These are phyloP conservation scores for Eristalinus aeneus DNA, from an alignment of 2,888 invertebrate species.

Conservation along the genomic window DNA sequence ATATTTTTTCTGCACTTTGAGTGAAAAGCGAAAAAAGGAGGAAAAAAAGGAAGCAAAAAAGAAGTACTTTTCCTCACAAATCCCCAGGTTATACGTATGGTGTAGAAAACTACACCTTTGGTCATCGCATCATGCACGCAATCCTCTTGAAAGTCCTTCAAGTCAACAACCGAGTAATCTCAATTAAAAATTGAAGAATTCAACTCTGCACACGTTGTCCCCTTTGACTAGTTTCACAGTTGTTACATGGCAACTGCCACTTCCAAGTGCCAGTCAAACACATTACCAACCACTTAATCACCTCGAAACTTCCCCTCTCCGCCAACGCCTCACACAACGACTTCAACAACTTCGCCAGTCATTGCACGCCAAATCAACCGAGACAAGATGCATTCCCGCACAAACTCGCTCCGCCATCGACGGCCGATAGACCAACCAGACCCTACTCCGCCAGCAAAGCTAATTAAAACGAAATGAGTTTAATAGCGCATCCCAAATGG, in stretches of 20 bases:
- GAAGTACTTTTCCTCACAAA: no score
- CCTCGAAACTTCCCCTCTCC: slow-evolving; percentile 4
- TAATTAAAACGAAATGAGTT: slow-evolving; percentile 69
- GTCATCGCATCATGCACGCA: no score
- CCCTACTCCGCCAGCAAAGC: slow-evolving; percentile 34
- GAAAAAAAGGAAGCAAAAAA: no score
- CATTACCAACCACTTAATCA: neutral
- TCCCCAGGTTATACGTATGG: no score
- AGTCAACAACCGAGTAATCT: no score
- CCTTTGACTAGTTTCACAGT: no score
- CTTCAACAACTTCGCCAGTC: slow-evolving; percentile 5
- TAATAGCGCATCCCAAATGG: slow-evolving; percentile 66
- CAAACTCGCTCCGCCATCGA: neutral
- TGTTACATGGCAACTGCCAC: neutral
- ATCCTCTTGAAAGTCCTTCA: no score
- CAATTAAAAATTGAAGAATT: no score
- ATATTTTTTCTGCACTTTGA: no score
- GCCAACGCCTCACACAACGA: slow-evolving; percentile 9
- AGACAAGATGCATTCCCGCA: neutral
- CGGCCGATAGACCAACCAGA: neutral
- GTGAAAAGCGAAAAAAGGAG: no score
- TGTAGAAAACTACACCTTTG: no score
- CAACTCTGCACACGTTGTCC: no score
- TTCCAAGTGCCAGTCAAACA: neutral
- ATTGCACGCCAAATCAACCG: slow-evolving; percentile 35